Evolutionary conservation across 2,113 vertebrate species (phyloP), one percentile per base, ranked within the genome.

Genomic region (Gymnarchus niloticus): DNA sequence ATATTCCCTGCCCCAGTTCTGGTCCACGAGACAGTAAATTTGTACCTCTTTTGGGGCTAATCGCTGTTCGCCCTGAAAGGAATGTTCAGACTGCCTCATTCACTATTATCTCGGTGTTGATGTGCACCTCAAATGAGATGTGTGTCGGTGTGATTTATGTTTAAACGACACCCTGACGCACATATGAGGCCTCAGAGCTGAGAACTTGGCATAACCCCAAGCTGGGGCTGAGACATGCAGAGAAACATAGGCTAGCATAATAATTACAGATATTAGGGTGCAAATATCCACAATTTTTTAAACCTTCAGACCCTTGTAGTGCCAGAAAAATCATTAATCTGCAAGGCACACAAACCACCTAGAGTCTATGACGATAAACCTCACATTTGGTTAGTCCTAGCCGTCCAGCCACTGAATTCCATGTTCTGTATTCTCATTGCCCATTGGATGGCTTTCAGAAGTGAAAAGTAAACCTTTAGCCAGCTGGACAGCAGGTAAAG

Each of bases 101-200:
- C 86, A 89, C 90, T 88, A 87, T 90, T 87, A 87, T 46, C 86
- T 84, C 87, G 19, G 87, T 61, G 25, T 81, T 52, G 84, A 90
- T 51, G 87, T 91, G 84, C 87, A 81, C 85, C 56, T 76, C 61
- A 83, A 88, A 46, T 73, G 86, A 85, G 87, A 88, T 85, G 33
- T 81, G 3, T 3, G 25, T 6, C 25, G 48, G 7, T 48, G 73
- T 57, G 84, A 85, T 85, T 80, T 85, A 78, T 85, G 69, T 83
- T 69, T 82, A 48, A 90, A 90, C 86, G 85, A 86, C 87, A 85
- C 83, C 59, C 83, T 85, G 65, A 87, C 52, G 83, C 23, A 88
- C 87, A 69, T 59, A 69, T 51, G 65, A 85, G 84, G 52, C 44
- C 77, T 80, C 84, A 57, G 28, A 7, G 25, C 49, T 56, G 25